Conservation (phyloP, 2,888 invertebrate species). For the Agonopterix alstromeriana region DNA sequence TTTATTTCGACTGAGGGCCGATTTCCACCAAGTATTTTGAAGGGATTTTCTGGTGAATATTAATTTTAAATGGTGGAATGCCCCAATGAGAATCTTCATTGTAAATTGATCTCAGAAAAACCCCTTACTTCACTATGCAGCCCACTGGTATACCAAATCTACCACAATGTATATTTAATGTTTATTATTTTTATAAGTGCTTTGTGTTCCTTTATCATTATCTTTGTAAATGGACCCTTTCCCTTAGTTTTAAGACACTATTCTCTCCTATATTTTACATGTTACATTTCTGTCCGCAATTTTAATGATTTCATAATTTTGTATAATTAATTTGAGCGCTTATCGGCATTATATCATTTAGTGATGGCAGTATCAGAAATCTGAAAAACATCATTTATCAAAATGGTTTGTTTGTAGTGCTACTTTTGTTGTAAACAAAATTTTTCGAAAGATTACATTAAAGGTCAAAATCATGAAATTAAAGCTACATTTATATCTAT, state of each 20-base stretch:
- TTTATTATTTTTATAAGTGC: slow-evolving; percentile 43
- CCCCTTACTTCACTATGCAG: slow-evolving; percentile 39
- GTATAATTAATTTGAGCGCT: no score
- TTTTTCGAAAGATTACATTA: no score
- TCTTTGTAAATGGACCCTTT: slow-evolving; percentile 44
- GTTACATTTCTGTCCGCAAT: neutral
- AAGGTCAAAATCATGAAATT: no score
- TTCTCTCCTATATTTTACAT: neutral
- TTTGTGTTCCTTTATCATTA: slow-evolving; percentile 62
- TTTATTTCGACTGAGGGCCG: slow-evolving; percentile 27
- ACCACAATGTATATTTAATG: slow-evolving; percentile 54
- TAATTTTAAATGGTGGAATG: neutral
- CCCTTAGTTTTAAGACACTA: neutral
- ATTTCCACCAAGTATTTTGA: slow-evolving; percentile 7
- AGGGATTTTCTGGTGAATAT: neutral
- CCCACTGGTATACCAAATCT: slow-evolving; percentile 64
- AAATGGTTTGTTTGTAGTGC: no score
- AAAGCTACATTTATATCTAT: no score
- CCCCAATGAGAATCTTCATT: slow-evolving; percentile 43
- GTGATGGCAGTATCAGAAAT: no score
- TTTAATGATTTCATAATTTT: no score
- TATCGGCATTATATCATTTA: no score
- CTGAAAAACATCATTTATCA: no score
- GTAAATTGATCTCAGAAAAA: slow-evolving; percentile 58
- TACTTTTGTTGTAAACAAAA: no score